Base-by-base conservation (phyloP, 2,113 vertebrate species). In the Pelmatolapia mariae region DNA sequence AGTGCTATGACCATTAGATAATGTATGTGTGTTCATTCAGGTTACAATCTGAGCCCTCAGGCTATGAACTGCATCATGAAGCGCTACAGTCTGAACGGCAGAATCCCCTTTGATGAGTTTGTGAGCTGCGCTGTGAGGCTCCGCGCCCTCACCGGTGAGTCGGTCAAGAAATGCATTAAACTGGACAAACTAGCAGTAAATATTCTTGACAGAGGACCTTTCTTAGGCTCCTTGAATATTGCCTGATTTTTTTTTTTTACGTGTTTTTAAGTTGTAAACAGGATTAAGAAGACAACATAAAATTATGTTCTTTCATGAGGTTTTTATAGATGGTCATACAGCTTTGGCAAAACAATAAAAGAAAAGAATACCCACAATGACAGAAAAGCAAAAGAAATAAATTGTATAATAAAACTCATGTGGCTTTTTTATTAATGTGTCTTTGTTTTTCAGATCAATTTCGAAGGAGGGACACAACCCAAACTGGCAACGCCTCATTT, bases 71-170 rank as follows among this genome's bases (percentile, higher is more conserved):
- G 92, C 33, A 97, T 99, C 83, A 93, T 97, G 76, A 98, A 95
- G 40, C 96, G 99, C 56, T 98, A 96, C 94, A 98, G 98, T 92
- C 92, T 83, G 10, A 90, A 90, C 0, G 97, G 98, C 3, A 97
- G 96, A 90, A 98, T 99, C 86, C 89, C 95, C 2, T 99, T 99
- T 8, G 99, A 99, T 78, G 98, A 99, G 53, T 99, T 99, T 47
- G 96, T 99, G 3, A 96, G 97, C 87, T 98, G 98, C 83, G 98
- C 97, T 4, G 95, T 99, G 33, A 98, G 97, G 94, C 96, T 99
- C 33, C 94, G 98, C 10, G 96, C 96, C 4, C 95, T 99, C 87
- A 99, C 99, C 22, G 98, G 99, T 99, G 93, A 79, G 96, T 88
- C 40, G 4, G 24, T 24, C 1, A 22, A 56, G 8, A 8, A 53